Conservation (phyloP, 37 sponge, comb jelly and placozoan species). For the Petrosia ficiformis region DNA sequence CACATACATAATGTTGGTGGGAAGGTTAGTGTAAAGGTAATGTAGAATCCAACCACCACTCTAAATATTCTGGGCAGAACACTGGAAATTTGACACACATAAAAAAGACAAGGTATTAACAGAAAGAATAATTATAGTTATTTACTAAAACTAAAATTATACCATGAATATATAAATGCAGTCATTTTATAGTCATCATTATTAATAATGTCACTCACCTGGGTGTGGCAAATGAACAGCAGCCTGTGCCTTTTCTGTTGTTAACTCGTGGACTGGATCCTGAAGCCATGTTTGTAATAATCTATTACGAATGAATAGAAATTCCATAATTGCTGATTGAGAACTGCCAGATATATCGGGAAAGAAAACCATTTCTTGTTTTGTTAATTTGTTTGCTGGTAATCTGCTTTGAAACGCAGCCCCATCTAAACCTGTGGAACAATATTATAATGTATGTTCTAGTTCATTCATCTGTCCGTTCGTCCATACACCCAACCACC, state of each 20-base stretch:
- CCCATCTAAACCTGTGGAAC: constrained; percentile 76
- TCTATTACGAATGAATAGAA: constrained; percentile 90
- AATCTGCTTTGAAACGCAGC: constrained; percentile 91
- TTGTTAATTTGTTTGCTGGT: constrained; percentile 81
- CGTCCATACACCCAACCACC: no score
- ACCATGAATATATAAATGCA: no score
- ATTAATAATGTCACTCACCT: no score
- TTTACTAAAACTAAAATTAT: no score
- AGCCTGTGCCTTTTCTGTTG: constrained; percentile 73
- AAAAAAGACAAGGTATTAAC: background rate
- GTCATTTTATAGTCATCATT: no score
- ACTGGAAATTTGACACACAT: background rate
- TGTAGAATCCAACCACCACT: no score
- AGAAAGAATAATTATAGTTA: background rate
- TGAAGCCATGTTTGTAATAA: constrained; percentile 84
- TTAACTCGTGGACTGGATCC: constrained; percentile 80
- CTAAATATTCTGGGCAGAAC: no score
- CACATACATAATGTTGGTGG: no score
- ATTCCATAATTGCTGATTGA: constrained; percentile 69
- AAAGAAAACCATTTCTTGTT: constrained; percentile 86
- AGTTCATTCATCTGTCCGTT: no score
- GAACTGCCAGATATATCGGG: constrained; percentile 71
- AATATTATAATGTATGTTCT: no score
- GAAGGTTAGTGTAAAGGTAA: no score
- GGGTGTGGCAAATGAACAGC: constrained; percentile 69